phyloP scores from a whole-genome alignment of 2,888 invertebrate genomes.

The Lampropteryx suffumata region DNA sequence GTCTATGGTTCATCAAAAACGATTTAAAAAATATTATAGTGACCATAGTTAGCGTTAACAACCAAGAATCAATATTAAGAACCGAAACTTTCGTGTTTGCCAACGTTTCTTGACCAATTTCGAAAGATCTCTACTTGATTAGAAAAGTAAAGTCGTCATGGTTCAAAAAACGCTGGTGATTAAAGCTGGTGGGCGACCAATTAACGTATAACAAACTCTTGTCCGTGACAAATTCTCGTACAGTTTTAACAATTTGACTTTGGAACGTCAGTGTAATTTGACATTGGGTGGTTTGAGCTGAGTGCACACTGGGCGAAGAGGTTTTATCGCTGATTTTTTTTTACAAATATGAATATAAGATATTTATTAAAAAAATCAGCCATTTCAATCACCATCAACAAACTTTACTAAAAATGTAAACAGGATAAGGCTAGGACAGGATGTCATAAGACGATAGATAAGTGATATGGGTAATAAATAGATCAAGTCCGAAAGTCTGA shows the following conservation, averaged over 20 bases:
- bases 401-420: no score
- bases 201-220: conserved; percentile 76
- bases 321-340: not conserved
- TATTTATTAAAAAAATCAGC: no score
- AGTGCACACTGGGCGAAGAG: conserved; percentile 39
- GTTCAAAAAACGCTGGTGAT: conserved; percentile 45
- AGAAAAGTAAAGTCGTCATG: conserved; percentile 1
- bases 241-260: conserved; percentile 79
- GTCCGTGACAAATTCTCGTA: conserved; percentile 77
- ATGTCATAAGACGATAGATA: no score
- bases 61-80: conserved; percentile 69
- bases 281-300: conserved; percentile 51
- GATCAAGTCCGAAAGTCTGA: no score
- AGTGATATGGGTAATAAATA: no score
- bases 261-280: conserved; percentile 70
- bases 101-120: conserved; percentile 27
- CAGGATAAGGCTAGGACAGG: no score
- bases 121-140: conserved; percentile 10
- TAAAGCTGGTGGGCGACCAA: conserved; percentile 66
- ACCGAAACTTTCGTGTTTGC: conserved; percentile 59
- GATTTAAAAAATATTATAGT: conserved; percentile 62
- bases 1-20: conserved; percentile 68
- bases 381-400: no score
- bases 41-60: conserved; percentile 71
- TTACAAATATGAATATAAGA: no score